phyloP scores from a whole-genome alignment of 2,888 invertebrate genomes.

The Limnephilus marmoratus region DNA sequence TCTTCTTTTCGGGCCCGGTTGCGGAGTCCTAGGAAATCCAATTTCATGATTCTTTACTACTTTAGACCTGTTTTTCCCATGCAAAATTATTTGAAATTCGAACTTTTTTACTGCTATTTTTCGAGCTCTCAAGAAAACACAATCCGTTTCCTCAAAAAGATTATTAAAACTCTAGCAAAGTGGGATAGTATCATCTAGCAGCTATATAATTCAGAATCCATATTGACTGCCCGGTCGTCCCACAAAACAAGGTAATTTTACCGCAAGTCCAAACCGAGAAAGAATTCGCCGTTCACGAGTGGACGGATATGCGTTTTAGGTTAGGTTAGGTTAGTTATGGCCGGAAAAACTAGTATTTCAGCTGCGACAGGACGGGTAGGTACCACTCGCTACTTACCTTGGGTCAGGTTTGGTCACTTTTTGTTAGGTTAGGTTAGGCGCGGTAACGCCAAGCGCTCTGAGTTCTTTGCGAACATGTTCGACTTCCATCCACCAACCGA shows the following conservation, averaged over 20 bases:
- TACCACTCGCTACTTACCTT: neutral
- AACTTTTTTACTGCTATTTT: no score
- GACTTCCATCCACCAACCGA: neutral
- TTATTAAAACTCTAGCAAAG: no score
- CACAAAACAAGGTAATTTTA: neutral
- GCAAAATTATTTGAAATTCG: no score
- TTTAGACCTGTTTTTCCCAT: no score
- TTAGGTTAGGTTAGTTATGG: conserved; percentile 41
- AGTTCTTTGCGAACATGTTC: neutral
- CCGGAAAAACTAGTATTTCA: conserved; percentile 36
- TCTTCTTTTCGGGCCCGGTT: no score
- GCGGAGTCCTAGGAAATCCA: no score
- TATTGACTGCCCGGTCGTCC: neutral
- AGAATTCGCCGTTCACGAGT: neutral
- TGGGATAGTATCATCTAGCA: no score
- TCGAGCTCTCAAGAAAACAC: no score
- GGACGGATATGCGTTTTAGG: conserved; percentile 40
- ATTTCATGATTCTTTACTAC: no score
- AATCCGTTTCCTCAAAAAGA: no score
- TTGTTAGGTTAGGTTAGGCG: conserved; percentile 2
- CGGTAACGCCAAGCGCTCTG: neutral
- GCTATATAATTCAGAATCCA: neutral
- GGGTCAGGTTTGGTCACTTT: neutral
- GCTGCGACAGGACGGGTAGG: neutral
- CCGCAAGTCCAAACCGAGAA: conserved; percentile 2